These are phyloP conservation scores for Semaprochilodus insignis DNA, from an alignment of 2,797 vertebrate species.

Conservation along the genomic window DNA sequence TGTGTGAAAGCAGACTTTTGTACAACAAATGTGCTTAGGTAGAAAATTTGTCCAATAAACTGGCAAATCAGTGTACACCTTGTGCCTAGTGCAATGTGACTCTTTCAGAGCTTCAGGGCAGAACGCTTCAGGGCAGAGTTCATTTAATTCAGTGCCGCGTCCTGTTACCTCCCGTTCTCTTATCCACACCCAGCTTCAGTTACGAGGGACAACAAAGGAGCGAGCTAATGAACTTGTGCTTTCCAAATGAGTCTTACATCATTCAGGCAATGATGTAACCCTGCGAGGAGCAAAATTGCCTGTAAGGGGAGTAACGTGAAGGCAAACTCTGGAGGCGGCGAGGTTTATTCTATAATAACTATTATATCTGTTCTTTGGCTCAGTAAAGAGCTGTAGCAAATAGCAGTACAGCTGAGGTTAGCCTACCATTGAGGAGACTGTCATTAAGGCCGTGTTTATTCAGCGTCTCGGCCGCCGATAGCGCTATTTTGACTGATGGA, in stretches of 20 bases:
- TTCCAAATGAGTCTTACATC: neutral
- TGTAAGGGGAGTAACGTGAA: neutral
- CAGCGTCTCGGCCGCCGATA: neutral
- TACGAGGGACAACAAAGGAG: neutral
- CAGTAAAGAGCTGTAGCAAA: neutral
- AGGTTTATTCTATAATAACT: neutral
- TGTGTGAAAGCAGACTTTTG: too few relatives aligned
- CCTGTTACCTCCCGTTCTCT: neutral
- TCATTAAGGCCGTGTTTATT: slow-evolving; percentile 10
- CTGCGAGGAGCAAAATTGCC: neutral
- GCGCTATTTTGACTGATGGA: slow-evolving; percentile 5
- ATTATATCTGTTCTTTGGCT: slow-evolving; percentile 1
- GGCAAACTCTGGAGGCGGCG: neutral
- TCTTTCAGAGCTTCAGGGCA: neutral
- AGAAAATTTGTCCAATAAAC: too few relatives aligned
- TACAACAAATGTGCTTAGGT: too few relatives aligned
- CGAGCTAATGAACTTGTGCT: neutral
- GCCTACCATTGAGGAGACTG: neutral
- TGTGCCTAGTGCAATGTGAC: neutral
- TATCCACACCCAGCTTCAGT: neutral
- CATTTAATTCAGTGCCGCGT: neutral
- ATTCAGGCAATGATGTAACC: neutral
- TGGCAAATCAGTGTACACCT: neutral
- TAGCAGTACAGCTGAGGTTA: neutral
- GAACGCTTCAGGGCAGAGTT: neutral